Evolutionary conservation across 2,888 invertebrate genomes (phyloP), one percentile per base, ranked within the genome.

Genomic region (Chrysina gloriosa): DNA sequence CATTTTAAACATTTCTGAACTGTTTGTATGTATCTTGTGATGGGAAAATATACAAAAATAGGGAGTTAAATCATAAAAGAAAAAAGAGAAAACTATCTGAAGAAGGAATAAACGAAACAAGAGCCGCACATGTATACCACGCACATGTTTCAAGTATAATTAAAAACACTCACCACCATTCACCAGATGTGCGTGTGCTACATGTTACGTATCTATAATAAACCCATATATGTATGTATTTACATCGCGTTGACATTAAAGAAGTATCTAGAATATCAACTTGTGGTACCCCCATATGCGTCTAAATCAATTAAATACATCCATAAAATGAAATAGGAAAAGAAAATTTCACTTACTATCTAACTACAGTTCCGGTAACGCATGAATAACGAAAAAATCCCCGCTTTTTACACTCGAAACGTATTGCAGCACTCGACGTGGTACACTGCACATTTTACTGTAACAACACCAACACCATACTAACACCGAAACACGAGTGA

Each of bases 401-500:
- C 25, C 58, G 23, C 7, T 25, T 58, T 27, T 29, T 27, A 11
- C 5, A 6, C 7, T 34, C 25, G 42, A 14, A 39, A 25, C 25
- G 25, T 36, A 21, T 29, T 21, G 39, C 25, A 39, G 25, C 39
- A 23, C 39, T 14, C 11, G 39, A 39, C 19, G 23, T 58, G 25
- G 50, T 50, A 50, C 58, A 58, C 39, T 23, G 39, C 23, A 58
- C 58, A 58, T 58, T 58, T 58, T 58, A 58, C 39, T 58, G 39
- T 39, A 39, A 39, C 58, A 58, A 27, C 58, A 58, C 39, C 58
- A 58, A 58, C 58, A 58, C 58, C 58, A 58, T 58, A 39, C 58
- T 39, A 58, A 58, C 39, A 58, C 58, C 31, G 39, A 58, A 58
- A 58, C 58, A 50, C 27, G 50, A 50, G 29, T 50, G 50, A 29